Base-by-base conservation (phyloP, 2,888 invertebrate species). In the Adela reaumurella region DNA sequence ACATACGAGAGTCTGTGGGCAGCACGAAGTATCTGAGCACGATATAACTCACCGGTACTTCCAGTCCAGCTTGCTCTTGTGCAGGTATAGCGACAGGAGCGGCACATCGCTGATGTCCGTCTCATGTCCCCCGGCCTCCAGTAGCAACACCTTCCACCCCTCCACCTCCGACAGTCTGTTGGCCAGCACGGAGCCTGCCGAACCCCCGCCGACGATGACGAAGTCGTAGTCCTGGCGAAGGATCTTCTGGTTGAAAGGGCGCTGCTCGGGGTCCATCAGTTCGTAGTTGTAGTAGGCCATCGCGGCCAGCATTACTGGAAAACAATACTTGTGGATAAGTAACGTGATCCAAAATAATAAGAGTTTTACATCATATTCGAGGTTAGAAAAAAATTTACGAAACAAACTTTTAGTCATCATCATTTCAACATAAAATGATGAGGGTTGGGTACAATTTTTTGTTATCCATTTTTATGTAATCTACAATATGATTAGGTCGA, bases 41-140 rank as follows among this genome's bases (percentile, higher is more conserved):
- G 8, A 24, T 6, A 24, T 24, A 4, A 24, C 24, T 63, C 63
- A 89, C 87, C 88, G 83, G 70, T 92, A 94, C 60, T 92, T 91
- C 94, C 94, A 94, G 67, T 94, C 94, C 59, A 93, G 65, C 77
- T 90, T 90, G 64, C 93, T 93, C 60, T 92, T 91, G 68, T 94
- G 94, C 60, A 94, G 79, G 67, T 92, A 94, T 45, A 94, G 66
- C 43, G 93, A 93, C n/a, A 94, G 69, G 46, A 92, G 80, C 0
- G 93, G 94, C 3, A 93, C 92, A 63, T 93, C 93, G 0, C 91
- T 88, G 46, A 92, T 88, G 62, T 92, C 92, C 0, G 90, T 92
- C 65, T 94, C 93, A 56, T 91, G 90, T 0, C 92, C 92, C 10
- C 94, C 94, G 0, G 93, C 93, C 66, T 94, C 94, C 44, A 94